Conservation (phyloP, 2,888 invertebrate genomes). For the Dasysyrphus tricinctus region DNA sequence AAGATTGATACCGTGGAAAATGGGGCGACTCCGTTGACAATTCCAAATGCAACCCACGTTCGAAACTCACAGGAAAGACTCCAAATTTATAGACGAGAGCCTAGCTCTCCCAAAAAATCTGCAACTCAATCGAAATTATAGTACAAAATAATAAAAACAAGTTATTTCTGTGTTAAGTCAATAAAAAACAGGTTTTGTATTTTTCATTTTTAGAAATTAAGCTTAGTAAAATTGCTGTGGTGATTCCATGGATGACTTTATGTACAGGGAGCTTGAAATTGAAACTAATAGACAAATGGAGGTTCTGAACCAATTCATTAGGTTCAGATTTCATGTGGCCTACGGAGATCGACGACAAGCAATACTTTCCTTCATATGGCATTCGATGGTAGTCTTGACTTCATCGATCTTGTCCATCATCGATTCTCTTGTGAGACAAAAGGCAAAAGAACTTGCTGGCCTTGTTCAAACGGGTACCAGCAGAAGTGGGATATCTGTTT, state of each 20-base stretch:
- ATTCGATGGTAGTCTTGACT: slow-evolving; percentile 99
- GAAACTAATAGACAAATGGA: slow-evolving; percentile 97
- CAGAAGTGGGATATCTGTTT: slow-evolving; percentile 99
- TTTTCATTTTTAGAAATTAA: slow-evolving; percentile 34
- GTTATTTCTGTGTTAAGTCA: slow-evolving; percentile 6
- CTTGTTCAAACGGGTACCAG: slow-evolving; percentile 99
- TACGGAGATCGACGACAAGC: slow-evolving; percentile 97
- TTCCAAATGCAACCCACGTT: slow-evolving; percentile 62
- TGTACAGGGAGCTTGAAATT: slow-evolving; percentile 98
- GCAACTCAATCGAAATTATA: slow-evolving; percentile 28
- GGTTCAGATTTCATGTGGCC: slow-evolving; percentile 99
- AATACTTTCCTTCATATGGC: slow-evolving; percentile 99
- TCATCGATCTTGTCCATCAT: slow-evolving; percentile 98
- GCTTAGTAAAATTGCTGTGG: slow-evolving; percentile 97
- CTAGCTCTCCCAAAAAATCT: slow-evolving; percentile 54
- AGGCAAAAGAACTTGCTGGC: slow-evolving; percentile 99
- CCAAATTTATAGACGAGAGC: slow-evolving; percentile 59
- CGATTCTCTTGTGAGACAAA: slow-evolving; percentile 97
- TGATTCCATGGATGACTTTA: slow-evolving; percentile 99
- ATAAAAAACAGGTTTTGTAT: slow-evolving; percentile 63
- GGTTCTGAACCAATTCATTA: slow-evolving; percentile 98
- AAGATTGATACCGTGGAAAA: slow-evolving; percentile 79
- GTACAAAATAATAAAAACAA: slow-evolving; percentile 8
- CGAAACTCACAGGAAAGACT: slow-evolving; percentile 50
- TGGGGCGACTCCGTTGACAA: slow-evolving; percentile 79